Conservation (phyloP, 1,140 invertebrate species). For the Drosophila asahinai region DNA sequence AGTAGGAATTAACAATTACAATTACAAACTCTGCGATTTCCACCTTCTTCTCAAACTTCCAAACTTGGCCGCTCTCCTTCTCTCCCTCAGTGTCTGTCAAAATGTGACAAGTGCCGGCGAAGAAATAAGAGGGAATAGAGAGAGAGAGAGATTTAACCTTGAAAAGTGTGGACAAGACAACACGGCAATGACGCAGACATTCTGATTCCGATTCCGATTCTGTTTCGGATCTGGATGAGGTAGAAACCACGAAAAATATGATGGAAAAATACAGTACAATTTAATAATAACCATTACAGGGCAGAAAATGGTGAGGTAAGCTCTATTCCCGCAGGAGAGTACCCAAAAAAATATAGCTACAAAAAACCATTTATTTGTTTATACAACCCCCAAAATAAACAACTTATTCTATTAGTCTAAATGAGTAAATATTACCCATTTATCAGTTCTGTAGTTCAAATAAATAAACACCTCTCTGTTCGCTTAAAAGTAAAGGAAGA, state of each 20-base stretch:
- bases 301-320: conserved; percentile 14
- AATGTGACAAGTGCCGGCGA: conserved; percentile 41
- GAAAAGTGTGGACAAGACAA: conserved; percentile 49
- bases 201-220: conserved; percentile 10
- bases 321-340: not conserved
- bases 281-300: conserved; percentile 30
- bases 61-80: not conserved
- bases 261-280: conserved; percentile 31
- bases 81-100: conserved; percentile 27
- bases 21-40: not conserved
- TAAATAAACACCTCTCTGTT: conserved; percentile 10
- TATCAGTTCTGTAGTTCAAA: not conserved
- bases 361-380: not conserved
- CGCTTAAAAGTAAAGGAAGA: not conserved
- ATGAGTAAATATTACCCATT: not conserved
- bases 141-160: conserved; percentile 43
- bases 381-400: not conserved
- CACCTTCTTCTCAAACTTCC: conserved; percentile 15
- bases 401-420: conserved; percentile 4
- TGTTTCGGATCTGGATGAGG: conserved; percentile 10
- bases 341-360: not conserved
- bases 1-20: conserved; percentile 8
- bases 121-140: conserved; percentile 23
- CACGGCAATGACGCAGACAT: conserved; percentile 21
- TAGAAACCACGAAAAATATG: conserved; percentile 2